A percentile compares a stretch with the other conserved stretches of the same genome.
phyloP scores from a whole-genome alignment of 2,888 invertebrate genomes.

The Nasonia oneida region DNA sequence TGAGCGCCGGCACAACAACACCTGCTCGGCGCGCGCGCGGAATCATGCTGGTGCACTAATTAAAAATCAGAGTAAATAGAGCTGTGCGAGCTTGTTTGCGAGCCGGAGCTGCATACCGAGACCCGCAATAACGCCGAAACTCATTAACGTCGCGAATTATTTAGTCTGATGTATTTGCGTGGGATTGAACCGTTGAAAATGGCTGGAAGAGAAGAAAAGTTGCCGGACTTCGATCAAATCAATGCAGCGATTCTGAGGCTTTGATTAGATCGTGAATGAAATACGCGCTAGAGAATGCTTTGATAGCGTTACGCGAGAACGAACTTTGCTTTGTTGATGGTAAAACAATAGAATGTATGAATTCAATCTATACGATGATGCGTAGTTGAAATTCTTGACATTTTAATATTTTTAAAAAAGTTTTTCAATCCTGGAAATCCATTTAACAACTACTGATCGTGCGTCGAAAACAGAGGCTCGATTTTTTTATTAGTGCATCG shows the following conservation, averaged over 20 bases:
- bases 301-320: too few relatives aligned
- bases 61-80: constrained; percentile 31
- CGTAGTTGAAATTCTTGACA: too few relatives aligned
- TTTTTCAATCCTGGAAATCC: too few relatives aligned
- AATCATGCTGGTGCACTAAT: constrained; percentile 47
- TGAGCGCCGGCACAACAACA: not conserved
- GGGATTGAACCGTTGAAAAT: not conserved
- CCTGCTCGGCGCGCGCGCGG: constrained; percentile 3
- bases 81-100: not conserved
- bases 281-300: too few relatives aligned
- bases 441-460: too few relatives aligned
- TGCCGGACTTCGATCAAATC: not conserved
- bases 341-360: too few relatives aligned
- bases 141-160: not conserved
- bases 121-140: not conserved
- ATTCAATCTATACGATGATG: too few relatives aligned
- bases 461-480: too few relatives aligned
- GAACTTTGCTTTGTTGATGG: too few relatives aligned
- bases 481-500: too few relatives aligned
- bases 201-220: not conserved
- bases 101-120: not conserved
- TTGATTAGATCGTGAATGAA: too few relatives aligned
- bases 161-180: not conserved
- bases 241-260: not conserved
- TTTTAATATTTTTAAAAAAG: too few relatives aligned